Evolutionary conservation across 2,797 vertebrate species (phyloP), one percentile per base, ranked within the genome.

Genomic region (Brotula barbata): DNA sequence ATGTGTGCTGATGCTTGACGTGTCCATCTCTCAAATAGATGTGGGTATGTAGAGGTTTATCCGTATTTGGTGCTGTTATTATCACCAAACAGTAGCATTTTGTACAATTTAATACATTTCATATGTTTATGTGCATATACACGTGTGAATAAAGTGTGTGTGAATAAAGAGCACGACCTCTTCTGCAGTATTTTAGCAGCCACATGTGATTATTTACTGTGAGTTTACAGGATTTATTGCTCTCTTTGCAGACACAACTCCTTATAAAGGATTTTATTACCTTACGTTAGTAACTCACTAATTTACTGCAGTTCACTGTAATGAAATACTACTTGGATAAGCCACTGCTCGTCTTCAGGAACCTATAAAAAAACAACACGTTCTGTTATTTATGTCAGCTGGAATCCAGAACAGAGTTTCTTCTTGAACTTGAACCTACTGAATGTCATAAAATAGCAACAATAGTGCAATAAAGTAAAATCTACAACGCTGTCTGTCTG

Each of bases 21-120:
- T 36, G 28, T 58, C 36, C 33, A 6, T 53, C 28, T 60, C 61
- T 67, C 34, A 74, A 62, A 64, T 11, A 5, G 11, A 7, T 16
- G 5, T 20, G 52, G 13, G 11, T 46, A 60, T 47, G 14, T 28
- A 46, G 19, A 42, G 9, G 43, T 45, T 46, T 17, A 31, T 58
- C 10, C 5, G 15, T 28, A 36, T 28, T 28, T 28, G 3, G 25
- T 28, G 7, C 25, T 28, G 25, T 28, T 28, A n/a, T n/a, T n/a
- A n/a, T n/a, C n/a, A n/a, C n/a, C n/a, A n/a, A n/a, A n/a, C n/a
- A n/a, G n/a, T n/a, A n/a, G n/a, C n/a, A 28, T 28, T 28, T 28
- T 28, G 25, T 4, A 28, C 7, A 4, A 4, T 28, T 28, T 4
- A 28, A 44, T 25, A 16, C 20, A 37, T 40, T 36, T 19, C 11